Percentiles rank a stretch among this genome's conserved stretches.
phyloP scores from a whole-genome alignment of 2,113 vertebrate species.

The Coptodon bakossiorum region DNA sequence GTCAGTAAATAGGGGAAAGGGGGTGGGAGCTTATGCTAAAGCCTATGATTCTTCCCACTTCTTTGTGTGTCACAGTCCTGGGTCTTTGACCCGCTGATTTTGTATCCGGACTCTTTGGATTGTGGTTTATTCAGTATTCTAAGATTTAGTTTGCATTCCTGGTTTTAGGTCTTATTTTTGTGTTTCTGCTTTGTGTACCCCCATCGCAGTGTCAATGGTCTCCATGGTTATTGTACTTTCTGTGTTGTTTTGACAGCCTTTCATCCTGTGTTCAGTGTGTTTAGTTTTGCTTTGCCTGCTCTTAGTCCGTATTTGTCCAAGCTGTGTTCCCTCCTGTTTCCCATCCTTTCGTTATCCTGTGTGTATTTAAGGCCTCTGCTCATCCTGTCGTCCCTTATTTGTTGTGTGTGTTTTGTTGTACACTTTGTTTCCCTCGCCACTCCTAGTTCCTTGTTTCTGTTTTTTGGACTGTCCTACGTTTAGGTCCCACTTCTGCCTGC shows the following conservation, averaged over 20 bases:
- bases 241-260: background rate
- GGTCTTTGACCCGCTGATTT: background rate
- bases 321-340: background rate
- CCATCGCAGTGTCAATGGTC: background rate
- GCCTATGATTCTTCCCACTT: background rate
- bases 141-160: background rate
- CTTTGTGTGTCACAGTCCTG: background rate
- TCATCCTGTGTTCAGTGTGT: background rate
- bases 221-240: background rate
- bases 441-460: background rate
- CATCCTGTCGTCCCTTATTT: background rate
- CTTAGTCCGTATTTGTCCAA: background rate
- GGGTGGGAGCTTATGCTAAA: background rate
- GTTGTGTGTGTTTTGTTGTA: background rate
- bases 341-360: background rate
- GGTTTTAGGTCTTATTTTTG: background rate
- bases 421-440: fast-evolving
- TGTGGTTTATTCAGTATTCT: background rate
- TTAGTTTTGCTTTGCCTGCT: background rate
- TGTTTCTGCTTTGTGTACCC: background rate
- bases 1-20: background rate
- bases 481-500: too few species aligned
- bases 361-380: background rate
- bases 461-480: background rate
- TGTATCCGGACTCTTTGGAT: background rate